Conservation (phyloP, 1,140 invertebrate species). For the Pachypsylla venusta region DNA sequence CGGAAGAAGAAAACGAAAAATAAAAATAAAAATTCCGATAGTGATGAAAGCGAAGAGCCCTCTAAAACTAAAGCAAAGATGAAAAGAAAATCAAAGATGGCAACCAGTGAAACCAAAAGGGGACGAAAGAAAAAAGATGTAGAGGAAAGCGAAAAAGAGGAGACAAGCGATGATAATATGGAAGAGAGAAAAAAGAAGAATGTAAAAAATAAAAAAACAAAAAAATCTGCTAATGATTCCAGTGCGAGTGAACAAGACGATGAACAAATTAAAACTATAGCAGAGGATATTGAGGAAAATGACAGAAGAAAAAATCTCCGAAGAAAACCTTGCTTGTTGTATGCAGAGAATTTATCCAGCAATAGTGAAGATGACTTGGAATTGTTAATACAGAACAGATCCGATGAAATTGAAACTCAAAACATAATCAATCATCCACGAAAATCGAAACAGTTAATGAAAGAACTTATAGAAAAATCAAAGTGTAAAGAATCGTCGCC, state of each 20-base stretch:
- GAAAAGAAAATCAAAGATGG: no score
- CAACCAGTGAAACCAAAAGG: no score
- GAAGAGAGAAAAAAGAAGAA: no score
- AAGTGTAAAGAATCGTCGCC: background rate
- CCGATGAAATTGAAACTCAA: background rate
- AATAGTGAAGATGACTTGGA: conserved; percentile 7
- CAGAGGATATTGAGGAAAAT: background rate
- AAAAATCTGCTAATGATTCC: no score
- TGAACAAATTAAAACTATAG: background rate
- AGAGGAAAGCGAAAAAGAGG: no score
- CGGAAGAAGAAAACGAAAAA: no score
- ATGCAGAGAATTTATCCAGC: conserved; percentile 1
- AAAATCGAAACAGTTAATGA: background rate
- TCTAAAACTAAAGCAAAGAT: no score
- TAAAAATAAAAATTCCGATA: no score
- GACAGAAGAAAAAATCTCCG: background rate
- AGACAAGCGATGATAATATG: no score
- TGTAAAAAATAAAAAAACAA: no score
- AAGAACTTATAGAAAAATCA: background rate
- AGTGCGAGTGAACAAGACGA: background rate
- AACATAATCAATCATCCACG: conserved; percentile 3
- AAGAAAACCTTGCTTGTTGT: background rate
- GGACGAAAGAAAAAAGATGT: no score
- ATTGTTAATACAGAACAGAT: background rate
- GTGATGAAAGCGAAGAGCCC: no score